Evolutionary conservation across 2,113 vertebrate genomes (phyloP).

Genomic region (Rhagologus leucostigma): DNA sequence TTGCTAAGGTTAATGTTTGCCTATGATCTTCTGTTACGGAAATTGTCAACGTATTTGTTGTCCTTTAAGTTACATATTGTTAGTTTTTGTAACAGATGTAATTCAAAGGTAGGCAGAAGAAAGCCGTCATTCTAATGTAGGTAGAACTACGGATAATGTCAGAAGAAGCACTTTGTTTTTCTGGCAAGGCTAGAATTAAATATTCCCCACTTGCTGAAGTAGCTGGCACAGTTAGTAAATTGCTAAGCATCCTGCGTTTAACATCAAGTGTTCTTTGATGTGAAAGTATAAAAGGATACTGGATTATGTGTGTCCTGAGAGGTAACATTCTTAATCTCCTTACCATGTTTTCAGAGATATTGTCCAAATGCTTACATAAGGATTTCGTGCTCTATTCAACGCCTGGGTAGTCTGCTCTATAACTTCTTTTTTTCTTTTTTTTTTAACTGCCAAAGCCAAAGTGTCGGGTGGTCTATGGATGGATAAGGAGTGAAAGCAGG

Average conservation of each 20-base stretch:
- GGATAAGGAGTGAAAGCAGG: slow-evolving; percentile 30
- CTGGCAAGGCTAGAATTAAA: not conserved
- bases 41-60: rapidly evolving
- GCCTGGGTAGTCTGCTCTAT: not conserved
- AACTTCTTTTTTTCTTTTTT: not conserved
- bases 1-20: not conserved
- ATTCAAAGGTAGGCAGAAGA: not conserved
- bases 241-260: not conserved
- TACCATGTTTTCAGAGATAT: not conserved
- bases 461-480: not conserved
- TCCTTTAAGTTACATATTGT: not conserved
- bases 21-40: rapidly evolving
- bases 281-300: not conserved
- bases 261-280: not conserved
- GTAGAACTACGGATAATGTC: not conserved
- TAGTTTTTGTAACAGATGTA: not conserved
- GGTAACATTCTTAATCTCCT: slow-evolving; percentile 29
- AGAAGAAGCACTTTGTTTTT: not conserved
- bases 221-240: not conserved
- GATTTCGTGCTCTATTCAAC: not conserved
- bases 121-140: not conserved
- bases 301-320: slow-evolving; percentile 13
- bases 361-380: slow-evolving; percentile 3
- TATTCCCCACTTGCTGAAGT: not conserved
- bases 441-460: not conserved